A percentile compares a stretch with the other conserved stretches of the same genome.
Conservation (phyloP, 2,113 vertebrate species). For the Acanthochromis polyacanthus region DNA sequence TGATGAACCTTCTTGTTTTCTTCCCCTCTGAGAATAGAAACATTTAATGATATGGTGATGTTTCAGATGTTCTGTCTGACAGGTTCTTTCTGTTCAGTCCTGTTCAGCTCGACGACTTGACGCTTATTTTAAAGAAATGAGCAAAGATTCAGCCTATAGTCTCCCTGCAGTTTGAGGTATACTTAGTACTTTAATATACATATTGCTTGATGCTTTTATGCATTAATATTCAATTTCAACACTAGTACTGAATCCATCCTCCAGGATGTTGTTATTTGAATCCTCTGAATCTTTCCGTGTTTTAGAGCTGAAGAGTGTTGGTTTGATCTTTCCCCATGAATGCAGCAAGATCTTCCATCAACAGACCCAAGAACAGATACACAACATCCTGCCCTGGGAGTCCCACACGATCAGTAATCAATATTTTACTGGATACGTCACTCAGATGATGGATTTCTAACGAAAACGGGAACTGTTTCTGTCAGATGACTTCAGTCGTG, state of each 20-base stretch:
- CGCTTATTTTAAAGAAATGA: constrained; percentile 96
- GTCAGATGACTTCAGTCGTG: constrained; percentile 96
- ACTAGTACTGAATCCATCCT: too few relatives aligned
- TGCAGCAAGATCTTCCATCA: constrained; percentile 93
- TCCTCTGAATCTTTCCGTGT: neutral
- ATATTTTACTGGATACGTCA: too few relatives aligned
- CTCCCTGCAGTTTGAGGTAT: constrained; percentile 97
- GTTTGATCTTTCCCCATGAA: constrained; percentile 95
- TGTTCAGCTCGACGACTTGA: constrained; percentile 96
- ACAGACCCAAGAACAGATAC: constrained; percentile 96
- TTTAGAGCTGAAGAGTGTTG: constrained; percentile 93
- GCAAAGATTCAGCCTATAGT: constrained; percentile 98
- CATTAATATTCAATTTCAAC: too few relatives aligned
- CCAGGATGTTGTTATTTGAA: too few relatives aligned
- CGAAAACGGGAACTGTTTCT: neutral
- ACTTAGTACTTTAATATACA: too few relatives aligned
- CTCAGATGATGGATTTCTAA: too few relatives aligned
- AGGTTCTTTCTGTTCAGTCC: constrained; percentile 83
- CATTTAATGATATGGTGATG: too few relatives aligned
- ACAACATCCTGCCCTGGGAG: constrained; percentile 97
- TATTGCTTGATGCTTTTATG: too few relatives aligned
- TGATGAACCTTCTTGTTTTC: too few relatives aligned
- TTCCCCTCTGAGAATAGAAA: too few relatives aligned
- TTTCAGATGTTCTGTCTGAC: neutral
- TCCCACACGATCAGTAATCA: neutral